A percentile compares a stretch with the other conserved stretches of the same genome.
Conservation (phyloP, 2,113 vertebrate genomes). For the Dromaius novaehollandiae region DNA sequence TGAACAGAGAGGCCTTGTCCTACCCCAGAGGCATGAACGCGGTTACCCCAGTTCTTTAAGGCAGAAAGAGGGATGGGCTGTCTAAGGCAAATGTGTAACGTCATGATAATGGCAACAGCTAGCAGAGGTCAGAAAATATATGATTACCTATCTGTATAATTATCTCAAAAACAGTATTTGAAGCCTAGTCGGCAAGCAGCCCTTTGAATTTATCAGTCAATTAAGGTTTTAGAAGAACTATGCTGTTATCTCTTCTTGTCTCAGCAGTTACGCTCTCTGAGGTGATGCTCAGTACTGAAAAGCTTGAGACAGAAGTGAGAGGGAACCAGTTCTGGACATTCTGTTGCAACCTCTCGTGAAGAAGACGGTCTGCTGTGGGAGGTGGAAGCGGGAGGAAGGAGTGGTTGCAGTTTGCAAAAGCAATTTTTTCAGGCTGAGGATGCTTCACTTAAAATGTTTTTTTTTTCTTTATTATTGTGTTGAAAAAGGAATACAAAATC, state of each 20-base stretch:
- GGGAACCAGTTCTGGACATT: neutral
- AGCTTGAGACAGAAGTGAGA: neutral
- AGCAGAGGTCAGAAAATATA: neutral
- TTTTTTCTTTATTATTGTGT: neutral
- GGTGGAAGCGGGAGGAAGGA: neutral
- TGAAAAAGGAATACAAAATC: neutral
- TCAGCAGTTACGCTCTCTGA: neutral
- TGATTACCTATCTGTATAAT: neutral
- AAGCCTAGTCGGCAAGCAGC: neutral
- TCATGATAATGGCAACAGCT: neutral
- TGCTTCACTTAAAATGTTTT: neutral
- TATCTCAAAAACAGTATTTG: neutral
- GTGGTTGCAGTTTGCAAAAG: neutral
- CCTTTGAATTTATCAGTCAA: conserved; percentile 20
- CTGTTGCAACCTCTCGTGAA: neutral
- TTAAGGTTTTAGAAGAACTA: neutral
- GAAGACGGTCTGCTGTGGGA: neutral
- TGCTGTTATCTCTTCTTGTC: neutral
- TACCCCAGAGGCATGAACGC: neutral
- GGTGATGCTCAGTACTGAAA: neutral
- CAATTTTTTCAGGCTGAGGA: neutral
- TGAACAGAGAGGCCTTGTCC: neutral
- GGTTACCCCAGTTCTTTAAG: neutral
- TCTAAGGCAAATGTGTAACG: neutral
- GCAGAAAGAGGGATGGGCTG: neutral